A percentile compares a stretch with the other conserved stretches of the same genome.
Evolutionary conservation across 2,797 vertebrate genomes (phyloP).

Genomic region (Cyclopterus lumpus): DNA sequence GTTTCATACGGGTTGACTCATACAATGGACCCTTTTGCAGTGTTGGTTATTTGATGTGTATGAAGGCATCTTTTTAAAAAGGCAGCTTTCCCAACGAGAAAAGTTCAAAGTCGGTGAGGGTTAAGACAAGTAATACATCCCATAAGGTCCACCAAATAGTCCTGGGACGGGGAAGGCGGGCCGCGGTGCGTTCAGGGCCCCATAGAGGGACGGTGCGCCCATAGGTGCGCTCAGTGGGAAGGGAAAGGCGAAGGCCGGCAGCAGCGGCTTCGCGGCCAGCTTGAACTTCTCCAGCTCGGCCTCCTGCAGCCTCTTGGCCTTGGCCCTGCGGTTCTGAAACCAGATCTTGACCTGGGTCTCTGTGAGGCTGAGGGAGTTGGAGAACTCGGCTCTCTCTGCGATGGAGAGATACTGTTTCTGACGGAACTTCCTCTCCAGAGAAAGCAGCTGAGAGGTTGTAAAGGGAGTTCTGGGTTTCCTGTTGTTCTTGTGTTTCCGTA

Average conservation of each 20-base stretch:
- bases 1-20: conserved; percentile 13
- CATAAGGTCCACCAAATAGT: conserved; percentile 86
- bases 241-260: conserved; percentile 86
- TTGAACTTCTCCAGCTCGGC: conserved; percentile 88
- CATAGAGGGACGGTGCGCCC: conserved; percentile 80
- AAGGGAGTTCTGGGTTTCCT: conserved; percentile 89
- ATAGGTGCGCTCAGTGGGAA: conserved; percentile 83
- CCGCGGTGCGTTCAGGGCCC: conserved; percentile 77
- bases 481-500: conserved; percentile 91
- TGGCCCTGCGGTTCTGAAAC: conserved; percentile 91
- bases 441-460: conserved; percentile 87
- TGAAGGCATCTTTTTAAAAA: conserved; percentile 44
- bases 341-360: conserved; percentile 92
- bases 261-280: conserved; percentile 85
- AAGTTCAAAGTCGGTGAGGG: conserved; percentile 41
- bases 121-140: conserved; percentile 90
- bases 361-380: conserved; percentile 86
- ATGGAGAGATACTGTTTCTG: conserved; percentile 91
- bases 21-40: conserved; percentile 17
- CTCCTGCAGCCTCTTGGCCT: conserved; percentile 90
- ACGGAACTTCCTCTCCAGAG: conserved; percentile 89
- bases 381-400: conserved; percentile 89
- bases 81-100: conserved; percentile 33
- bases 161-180: conserved; percentile 82
- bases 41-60: conserved; percentile 34